These are phyloP conservation scores for Gymnocypris eckloni DNA, from an alignment of 2,797 vertebrate genomes.

Conservation along the genomic window DNA sequence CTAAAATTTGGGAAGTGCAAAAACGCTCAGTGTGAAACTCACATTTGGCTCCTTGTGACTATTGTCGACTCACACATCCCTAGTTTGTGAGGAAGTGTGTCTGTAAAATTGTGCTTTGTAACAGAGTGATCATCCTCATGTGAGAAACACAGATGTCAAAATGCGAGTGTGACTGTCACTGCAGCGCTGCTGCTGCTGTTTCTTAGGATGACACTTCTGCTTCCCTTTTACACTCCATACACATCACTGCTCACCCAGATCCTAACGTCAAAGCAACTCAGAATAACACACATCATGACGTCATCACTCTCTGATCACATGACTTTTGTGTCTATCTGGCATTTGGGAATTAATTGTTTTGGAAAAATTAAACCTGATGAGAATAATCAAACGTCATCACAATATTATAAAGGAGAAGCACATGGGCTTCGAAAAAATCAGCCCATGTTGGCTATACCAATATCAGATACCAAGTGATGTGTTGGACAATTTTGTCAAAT, in stretches of 20 bases:
- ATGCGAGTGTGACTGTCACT: slow-evolving; percentile 7
- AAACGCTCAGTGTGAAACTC: background rate
- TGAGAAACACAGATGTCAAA: slow-evolving; percentile 5
- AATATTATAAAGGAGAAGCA: background rate
- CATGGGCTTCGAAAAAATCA: background rate
- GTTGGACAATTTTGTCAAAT: slow-evolving; percentile 10
- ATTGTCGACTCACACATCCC: background rate
- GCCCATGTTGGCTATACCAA: background rate
- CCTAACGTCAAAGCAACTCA: background rate
- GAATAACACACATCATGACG: background rate
- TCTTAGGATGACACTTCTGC: slow-evolving; percentile 52
- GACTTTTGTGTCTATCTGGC: background rate
- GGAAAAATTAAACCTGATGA: background rate
- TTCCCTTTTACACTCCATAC: slow-evolving; percentile 35
- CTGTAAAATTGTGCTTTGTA: background rate
- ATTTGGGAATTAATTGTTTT: background rate
- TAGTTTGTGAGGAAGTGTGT: background rate
- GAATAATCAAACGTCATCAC: background rate
- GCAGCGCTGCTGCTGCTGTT: slow-evolving; percentile 15
- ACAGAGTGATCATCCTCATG: background rate
- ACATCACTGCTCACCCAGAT: background rate
- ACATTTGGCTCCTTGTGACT: background rate
- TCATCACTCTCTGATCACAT: background rate
- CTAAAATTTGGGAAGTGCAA: slow-evolving; percentile 1
- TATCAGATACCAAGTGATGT: background rate